Base-by-base conservation (phyloP, 2,888 invertebrate species). In the Oscheius sp. region DNA sequence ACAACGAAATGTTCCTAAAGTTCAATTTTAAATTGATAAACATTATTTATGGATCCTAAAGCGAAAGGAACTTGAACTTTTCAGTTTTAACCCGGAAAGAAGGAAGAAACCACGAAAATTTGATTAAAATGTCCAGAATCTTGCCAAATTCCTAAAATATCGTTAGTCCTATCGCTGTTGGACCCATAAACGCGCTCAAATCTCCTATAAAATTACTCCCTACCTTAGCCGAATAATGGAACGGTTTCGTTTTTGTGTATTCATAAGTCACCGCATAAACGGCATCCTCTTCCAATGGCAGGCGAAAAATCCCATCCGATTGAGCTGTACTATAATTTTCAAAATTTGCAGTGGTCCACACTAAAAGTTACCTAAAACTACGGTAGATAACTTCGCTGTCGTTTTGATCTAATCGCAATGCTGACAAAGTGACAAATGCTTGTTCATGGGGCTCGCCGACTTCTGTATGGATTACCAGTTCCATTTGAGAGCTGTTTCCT, bases 261-360 rank as follows among this genome's bases (percentile, higher is more conserved):
- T 82, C 80, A 72, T 87, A 87, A 41, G 77, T 76, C 2, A 86
- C 83, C 0, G 87, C 86, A 56, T 86, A 87, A 56, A 83, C 79
- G 0, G 79, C 77, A n/a, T 80, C 79, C 9, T 84, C 80, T 25
- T 84, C 83, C 35, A 87, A 72, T 12, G 81, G 80, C 27, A 87
- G 66, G 13, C 79, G 69, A 72, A 84, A 87, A 23, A 75, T 72
- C 12, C 78, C 81, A 45, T 82, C 81, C 1, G 82, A 75, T 18
- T 76, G 61, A 3, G 77, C 70, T n/a, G 86, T 85, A 53, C 84
- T 85, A n/a, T 23, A 35, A 35, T 35, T 35, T 3, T 25, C 13
- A 69, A 61, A n/a, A 3, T 9, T n/a, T 3, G 43, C 9, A 3
- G 2, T 13, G 16, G 6, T 2, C 5, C 1, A n/a, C 23, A 18